Percentiles rank a stretch among this genome's conserved stretches.
phyloP scores from a whole-genome alignment of 2,113 vertebrate genomes.

The Pteronura brasiliensis region DNA sequence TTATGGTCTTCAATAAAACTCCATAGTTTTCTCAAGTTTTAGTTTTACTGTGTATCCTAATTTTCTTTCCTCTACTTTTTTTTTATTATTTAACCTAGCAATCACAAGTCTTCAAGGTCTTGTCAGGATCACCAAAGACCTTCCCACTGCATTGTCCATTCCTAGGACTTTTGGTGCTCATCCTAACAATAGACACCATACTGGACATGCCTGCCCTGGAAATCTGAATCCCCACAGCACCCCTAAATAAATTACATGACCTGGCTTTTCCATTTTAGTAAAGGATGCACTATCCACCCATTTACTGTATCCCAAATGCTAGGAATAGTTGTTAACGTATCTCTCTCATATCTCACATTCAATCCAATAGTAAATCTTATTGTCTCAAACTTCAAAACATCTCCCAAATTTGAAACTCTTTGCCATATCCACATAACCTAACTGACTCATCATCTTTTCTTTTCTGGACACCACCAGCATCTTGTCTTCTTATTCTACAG shows the following conservation, averaged over 20 bases:
- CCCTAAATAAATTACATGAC: not conserved
- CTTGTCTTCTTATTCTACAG: not conserved
- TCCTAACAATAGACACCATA: not conserved
- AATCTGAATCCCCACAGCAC: not conserved
- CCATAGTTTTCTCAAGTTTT: not conserved
- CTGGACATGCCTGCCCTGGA: fast-evolving
- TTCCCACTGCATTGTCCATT: not conserved
- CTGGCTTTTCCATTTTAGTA: not conserved
- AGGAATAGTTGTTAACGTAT: not conserved
- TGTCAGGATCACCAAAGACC: not conserved
- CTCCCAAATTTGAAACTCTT: not conserved
- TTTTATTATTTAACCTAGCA: not conserved
- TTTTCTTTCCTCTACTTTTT: not conserved
- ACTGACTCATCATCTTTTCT: not conserved
- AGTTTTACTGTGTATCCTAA: not conserved
- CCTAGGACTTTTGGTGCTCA: not conserved
- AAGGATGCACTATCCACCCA: not conserved
- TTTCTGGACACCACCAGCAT: not conserved
- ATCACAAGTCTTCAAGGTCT: not conserved
- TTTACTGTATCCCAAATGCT: not conserved
- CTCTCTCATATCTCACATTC: not conserved
- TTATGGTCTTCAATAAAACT: not conserved
- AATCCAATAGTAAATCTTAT: not conserved
- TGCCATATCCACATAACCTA: not conserved
- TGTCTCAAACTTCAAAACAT: not conserved